phyloP scores from a whole-genome alignment of 2,113 vertebrate species.

The Saccopteryx leptura region DNA sequence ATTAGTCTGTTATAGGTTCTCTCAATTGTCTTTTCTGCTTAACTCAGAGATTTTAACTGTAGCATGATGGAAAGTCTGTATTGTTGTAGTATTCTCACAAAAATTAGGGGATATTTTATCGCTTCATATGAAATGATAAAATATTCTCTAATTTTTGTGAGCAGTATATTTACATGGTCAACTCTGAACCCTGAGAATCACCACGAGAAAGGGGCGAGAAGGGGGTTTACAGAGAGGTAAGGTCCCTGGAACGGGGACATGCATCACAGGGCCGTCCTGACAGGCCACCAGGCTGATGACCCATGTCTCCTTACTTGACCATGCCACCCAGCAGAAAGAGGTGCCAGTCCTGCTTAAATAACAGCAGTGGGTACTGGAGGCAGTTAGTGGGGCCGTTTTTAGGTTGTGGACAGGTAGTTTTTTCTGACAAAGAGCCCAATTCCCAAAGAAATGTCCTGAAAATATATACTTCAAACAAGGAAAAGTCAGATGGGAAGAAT shows the following conservation, averaged over 20 bases:
- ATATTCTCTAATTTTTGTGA: too few relatives aligned
- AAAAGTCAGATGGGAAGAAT: conserved; percentile 81
- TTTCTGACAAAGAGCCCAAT: conserved; percentile 87
- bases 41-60: background rate
- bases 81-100: background rate
- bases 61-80: background rate
- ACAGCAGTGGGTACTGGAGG: conserved; percentile 83
- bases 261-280: background rate
- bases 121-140: too few relatives aligned
- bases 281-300: background rate
- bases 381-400: conserved; percentile 84
- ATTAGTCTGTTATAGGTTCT: background rate
- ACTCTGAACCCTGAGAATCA: background rate
- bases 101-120: too few relatives aligned
- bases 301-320: conserved; percentile 61
- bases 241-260: background rate
- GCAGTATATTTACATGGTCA: background rate
- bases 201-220: background rate
- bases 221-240: background rate
- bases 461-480: conserved; percentile 86
- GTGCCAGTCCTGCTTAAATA: conserved; percentile 83
- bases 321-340: conserved; percentile 76
- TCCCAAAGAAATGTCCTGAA: conserved; percentile 85
- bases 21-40: background rate
- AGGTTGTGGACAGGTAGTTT: conserved; percentile 86